Evolutionary conservation across 2,888 invertebrate genomes (phyloP).

Genomic region (Andrena praecox): DNA sequence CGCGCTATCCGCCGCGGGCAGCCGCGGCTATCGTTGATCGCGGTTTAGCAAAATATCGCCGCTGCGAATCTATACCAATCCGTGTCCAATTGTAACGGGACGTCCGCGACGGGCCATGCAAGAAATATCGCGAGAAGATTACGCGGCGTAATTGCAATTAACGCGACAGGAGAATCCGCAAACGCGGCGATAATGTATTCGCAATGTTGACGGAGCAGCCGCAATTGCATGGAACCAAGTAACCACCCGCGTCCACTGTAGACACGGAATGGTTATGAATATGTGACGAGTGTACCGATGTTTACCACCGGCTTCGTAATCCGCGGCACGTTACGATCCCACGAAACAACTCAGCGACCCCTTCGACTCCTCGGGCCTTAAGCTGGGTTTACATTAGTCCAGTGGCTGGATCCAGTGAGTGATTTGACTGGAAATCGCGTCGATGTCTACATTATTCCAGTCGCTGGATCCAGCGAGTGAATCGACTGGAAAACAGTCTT

Average conservation of each 20-base stretch:
- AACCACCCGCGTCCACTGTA: slow-evolving; percentile 45
- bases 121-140: slow-evolving; percentile 56
- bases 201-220: slow-evolving; percentile 57
- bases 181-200: slow-evolving; percentile 60
- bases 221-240: slow-evolving; percentile 64
- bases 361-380: not conserved
- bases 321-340: slow-evolving; percentile 3
- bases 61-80: not conserved
- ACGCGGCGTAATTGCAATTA: slow-evolving; percentile 61
- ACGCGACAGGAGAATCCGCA: slow-evolving; percentile 47
- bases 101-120: not conserved
- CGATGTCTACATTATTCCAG: no score
- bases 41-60: not conserved
- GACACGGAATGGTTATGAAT: slow-evolving; percentile 60
- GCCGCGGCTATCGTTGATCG: not conserved
- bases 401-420: no score
- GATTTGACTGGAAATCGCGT: no score
- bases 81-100: not conserved
- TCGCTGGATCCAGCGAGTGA: no score
- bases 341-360: not conserved
- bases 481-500: no score
- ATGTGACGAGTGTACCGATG: slow-evolving; percentile 47
- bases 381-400: no score
- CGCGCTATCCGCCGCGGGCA: not conserved
- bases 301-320: slow-evolving; percentile 22